A percentile compares a stretch with the other conserved stretches of the same genome.
These are phyloP conservation scores for Stenurella melanura DNA, from an alignment of 2,888 invertebrate species.

Conservation along the genomic window DNA sequence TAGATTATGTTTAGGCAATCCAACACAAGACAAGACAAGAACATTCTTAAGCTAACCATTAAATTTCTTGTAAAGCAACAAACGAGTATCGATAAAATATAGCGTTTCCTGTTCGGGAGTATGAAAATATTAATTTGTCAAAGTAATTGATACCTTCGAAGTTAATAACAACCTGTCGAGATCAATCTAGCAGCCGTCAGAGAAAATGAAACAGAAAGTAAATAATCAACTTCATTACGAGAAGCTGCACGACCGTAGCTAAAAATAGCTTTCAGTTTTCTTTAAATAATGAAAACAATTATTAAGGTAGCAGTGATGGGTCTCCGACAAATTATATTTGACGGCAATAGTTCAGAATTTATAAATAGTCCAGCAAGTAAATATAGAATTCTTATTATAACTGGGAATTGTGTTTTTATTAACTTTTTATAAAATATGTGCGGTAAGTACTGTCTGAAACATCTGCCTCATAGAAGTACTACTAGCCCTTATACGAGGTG, in stretches of 20 bases:
- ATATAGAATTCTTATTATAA: conserved; percentile 32
- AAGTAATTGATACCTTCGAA: conserved; percentile 11
- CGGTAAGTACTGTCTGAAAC: background rate
- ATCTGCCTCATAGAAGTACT: background rate
- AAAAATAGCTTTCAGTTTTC: conserved; percentile 51
- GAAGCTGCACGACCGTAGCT: conserved; percentile 32
- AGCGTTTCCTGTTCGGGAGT: background rate
- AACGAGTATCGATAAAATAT: background rate
- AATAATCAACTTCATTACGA: conserved; percentile 40
- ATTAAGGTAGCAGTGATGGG: conserved; percentile 28
- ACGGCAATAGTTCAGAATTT: conserved; percentile 2
- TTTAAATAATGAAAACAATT: conserved; percentile 40
- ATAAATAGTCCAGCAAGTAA: conserved; percentile 21
- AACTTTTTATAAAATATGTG: conserved; percentile 14
- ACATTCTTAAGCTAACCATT: background rate
- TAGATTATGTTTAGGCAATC: no score
- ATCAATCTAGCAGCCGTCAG: conserved; percentile 5
- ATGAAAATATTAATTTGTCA: conserved; percentile 11
- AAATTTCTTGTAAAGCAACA: conserved; percentile 1
- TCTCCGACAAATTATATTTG: conserved; percentile 10
- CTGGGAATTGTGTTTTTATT: conserved; percentile 23
- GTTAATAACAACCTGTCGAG: conserved; percentile 18
- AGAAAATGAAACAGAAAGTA: conserved; percentile 45
- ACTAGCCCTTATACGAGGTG: no score
- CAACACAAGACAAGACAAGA: background rate